Base-by-base conservation (phyloP, 2,113 vertebrate species). In the Thunnus thynnus region DNA sequence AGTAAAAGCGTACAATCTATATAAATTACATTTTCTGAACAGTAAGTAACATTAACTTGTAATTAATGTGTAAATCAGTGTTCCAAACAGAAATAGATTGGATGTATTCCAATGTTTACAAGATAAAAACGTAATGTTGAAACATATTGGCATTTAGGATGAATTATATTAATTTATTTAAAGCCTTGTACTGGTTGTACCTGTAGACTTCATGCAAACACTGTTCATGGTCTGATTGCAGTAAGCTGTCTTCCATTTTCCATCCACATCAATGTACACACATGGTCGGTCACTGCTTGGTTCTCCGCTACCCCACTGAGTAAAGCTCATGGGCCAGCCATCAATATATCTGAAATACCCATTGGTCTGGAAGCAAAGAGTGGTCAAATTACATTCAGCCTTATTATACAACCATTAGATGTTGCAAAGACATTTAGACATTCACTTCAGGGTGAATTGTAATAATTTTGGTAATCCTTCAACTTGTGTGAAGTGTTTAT, bases 321-420 rank as follows among this genome's bases (percentile, higher is more conserved):
- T 30, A 9, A 92, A 93, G 14, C 88, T 95, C 82, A 98, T 69
- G 54, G 58, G 95, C 96, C 96, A 97, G 3, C 92, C 95, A 84
- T 97, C 96, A 30, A 92, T 91, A 95, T 95, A 97, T 36, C 66
- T 80, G 16, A 96, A 98, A 20, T 79, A 94, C 10, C 92, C 93
- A 1, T 85, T 7, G 0, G 96, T 97, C 97, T 98, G 90, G 84
- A 74, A 70, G 27, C 30, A 74, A 61, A 63, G 32, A 86, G 69
- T 48, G 41, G 56, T 60, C 11, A 58, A 41, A 63, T 7, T 41
- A 8, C 8, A 67, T 47, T 66, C 10, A 52, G 9, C 36, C 7
- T 41, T 9, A 41, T 41, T 41, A 30, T 30, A 3, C 27, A 30
- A 30, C 22, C 22, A 22, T 22, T 22, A 22, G 22, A 22, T 22